Percentiles rank a stretch among this genome's conserved stretches.
Evolutionary conservation across 2,888 invertebrate genomes (phyloP).

Genomic region (Hanleya hanleyi): DNA sequence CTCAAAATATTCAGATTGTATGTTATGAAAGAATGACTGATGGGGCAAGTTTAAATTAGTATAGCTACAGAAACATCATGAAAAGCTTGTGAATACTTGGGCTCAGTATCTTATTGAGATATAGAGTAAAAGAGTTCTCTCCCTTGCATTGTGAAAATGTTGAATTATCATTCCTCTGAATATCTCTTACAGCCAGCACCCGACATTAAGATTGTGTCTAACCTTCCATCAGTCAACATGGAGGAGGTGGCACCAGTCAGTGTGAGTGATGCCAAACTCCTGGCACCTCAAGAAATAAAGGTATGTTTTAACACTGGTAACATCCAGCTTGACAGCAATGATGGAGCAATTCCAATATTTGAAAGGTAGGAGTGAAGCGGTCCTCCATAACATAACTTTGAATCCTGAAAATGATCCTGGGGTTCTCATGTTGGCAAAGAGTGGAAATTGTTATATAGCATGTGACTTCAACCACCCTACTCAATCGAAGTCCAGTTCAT

Average conservation of each 20-base stretch:
- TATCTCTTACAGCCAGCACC: slow-evolving; percentile 79
- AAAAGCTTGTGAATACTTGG: too few relatives aligned
- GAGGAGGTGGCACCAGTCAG: slow-evolving; percentile 96
- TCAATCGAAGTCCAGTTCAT: too few relatives aligned
- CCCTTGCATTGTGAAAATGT: neutral
- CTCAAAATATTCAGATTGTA: too few relatives aligned
- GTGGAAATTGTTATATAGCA: too few relatives aligned
- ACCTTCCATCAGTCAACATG: slow-evolving; percentile 91
- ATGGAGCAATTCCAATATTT: too few relatives aligned
- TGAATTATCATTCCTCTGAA: neutral
- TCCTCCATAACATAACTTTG: neutral
- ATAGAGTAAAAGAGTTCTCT: neutral
- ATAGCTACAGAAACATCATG: too few relatives aligned
- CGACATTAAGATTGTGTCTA: slow-evolving; percentile 91
- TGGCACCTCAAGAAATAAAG: slow-evolving; percentile 94
- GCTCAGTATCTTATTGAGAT: neutral
- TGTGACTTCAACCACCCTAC: too few relatives aligned
- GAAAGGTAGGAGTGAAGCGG: too few relatives aligned
- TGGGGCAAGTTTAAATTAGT: too few relatives aligned
- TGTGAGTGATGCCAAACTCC: slow-evolving; percentile 86
- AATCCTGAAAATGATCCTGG: neutral
- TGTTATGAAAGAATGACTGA: too few relatives aligned
- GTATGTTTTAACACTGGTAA: too few relatives aligned
- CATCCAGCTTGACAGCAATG: too few relatives aligned
- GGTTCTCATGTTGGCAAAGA: neutral